phyloP scores from a whole-genome alignment of 1,140 invertebrate species.

The Monochamus saltuarius region DNA sequence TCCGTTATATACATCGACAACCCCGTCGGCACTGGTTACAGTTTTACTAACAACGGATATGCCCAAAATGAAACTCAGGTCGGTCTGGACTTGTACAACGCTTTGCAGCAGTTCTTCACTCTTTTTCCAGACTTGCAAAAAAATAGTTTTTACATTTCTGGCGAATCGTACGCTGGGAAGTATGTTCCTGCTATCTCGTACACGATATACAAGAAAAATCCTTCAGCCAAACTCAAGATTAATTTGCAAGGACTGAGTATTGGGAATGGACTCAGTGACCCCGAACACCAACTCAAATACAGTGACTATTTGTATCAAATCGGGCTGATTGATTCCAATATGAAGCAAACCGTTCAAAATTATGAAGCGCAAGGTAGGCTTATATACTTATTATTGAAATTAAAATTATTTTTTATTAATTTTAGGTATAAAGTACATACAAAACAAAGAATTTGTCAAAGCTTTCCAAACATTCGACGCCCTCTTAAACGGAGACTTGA shows the following conservation, averaged over 20 bases:
- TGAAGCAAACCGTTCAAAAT: constrained; percentile 57
- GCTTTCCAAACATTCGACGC: constrained; percentile 68
- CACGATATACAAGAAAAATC: constrained; percentile 70
- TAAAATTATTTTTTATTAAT: background rate
- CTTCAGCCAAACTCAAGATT: constrained; percentile 60
- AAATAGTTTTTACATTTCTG: constrained; percentile 73
- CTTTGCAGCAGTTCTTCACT: constrained; percentile 70
- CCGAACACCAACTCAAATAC: constrained; percentile 72
- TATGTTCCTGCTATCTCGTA: constrained; percentile 76
- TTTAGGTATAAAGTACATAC: constrained; percentile 57
- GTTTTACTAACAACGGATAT: constrained; percentile 70
- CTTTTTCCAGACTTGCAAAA: constrained; percentile 67
- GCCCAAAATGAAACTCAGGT: constrained; percentile 65
- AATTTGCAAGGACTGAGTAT: constrained; percentile 76
- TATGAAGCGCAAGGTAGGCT: constrained; percentile 56
- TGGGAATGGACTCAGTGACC: constrained; percentile 82
- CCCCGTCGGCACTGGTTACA: constrained; percentile 80
- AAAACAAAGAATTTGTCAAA: constrained; percentile 60
- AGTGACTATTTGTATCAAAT: constrained; percentile 70
- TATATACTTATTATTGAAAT: background rate
- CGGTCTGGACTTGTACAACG: constrained; percentile 64
- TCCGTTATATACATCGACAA: constrained; percentile 83
- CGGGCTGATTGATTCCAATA: constrained; percentile 69
- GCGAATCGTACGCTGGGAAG: constrained; percentile 84
- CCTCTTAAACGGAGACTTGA: constrained; percentile 65